A percentile compares a stretch with the other conserved stretches of the same genome.
phyloP scores from a whole-genome alignment of 2,113 vertebrate species.

The Saimiri boliviensis region DNA sequence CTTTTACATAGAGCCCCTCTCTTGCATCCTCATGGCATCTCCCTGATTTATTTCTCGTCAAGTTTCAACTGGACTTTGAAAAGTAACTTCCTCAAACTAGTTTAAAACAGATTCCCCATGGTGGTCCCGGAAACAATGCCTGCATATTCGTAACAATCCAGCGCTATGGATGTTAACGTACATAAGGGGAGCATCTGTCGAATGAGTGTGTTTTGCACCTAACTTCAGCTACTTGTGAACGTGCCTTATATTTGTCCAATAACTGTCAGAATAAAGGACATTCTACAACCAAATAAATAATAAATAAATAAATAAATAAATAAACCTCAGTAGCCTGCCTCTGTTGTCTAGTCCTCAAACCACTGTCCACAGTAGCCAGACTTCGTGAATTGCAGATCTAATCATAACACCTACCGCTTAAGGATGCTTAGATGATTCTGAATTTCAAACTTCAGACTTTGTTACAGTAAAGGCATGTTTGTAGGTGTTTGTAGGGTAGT shows the following conservation, averaged over 20 bases:
- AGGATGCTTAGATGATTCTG: background rate
- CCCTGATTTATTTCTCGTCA: background rate
- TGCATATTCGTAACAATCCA: background rate
- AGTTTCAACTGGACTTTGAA: background rate
- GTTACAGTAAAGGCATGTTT: background rate
- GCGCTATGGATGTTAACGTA: rapidly evolving
- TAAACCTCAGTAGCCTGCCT: background rate
- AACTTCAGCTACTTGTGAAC: conserved; percentile 8
- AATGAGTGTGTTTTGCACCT: background rate
- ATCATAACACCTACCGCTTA: background rate
- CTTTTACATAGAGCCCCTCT: rapidly evolving
- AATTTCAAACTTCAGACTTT: background rate
- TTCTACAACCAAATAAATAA: background rate
- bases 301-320: no score
- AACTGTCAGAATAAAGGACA: conserved; percentile 58
- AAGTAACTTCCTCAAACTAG: no score
- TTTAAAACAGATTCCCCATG: background rate
- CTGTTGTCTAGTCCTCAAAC: background rate
- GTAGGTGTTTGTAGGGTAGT: background rate
- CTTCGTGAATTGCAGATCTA: background rate
- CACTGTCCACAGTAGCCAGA: background rate
- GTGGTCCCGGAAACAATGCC: background rate
- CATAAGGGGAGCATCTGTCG: background rate
- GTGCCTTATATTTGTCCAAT: conserved; percentile 4
- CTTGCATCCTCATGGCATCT: background rate